Conservation (phyloP, 1,140 invertebrate species). For the Bombyx mori region DNA sequence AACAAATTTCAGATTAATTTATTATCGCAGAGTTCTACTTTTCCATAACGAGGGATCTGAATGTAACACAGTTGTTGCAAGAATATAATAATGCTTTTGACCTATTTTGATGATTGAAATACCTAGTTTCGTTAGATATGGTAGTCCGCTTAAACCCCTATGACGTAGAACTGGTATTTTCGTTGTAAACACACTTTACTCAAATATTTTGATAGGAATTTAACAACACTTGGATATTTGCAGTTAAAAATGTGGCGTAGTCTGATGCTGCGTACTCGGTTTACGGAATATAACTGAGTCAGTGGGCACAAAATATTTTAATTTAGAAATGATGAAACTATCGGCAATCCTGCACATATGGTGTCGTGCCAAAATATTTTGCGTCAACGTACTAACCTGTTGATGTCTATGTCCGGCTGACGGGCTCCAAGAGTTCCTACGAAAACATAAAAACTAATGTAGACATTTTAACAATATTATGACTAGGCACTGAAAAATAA, state of each 20-base stretch:
- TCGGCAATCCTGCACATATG: constrained; percentile 1
- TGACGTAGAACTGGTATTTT: constrained; percentile 3
- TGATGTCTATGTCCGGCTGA: constrained; percentile 34
- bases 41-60: constrained; percentile 1
- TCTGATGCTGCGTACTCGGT: no score
- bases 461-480: no score
- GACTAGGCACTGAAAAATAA: no score
- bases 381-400: constrained; percentile 45
- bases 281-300: no score
- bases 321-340: no score
- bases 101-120: no score
- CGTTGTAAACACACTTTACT: not conserved
- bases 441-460: constrained; percentile 13
- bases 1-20: not conserved
- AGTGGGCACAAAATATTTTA: no score
- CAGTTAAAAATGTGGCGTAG: no score
- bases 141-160: not conserved
- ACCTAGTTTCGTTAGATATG: not conserved
- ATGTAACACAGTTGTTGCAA: not conserved
- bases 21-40: not conserved
- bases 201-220: constrained; percentile 1
- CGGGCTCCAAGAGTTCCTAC: constrained; percentile 32
- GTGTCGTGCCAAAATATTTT: constrained; percentile 19
- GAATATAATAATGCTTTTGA: not conserved
- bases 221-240: no score